Base-by-base conservation (phyloP, 2,888 invertebrate species). In the Eristalis arbustorum region DNA sequence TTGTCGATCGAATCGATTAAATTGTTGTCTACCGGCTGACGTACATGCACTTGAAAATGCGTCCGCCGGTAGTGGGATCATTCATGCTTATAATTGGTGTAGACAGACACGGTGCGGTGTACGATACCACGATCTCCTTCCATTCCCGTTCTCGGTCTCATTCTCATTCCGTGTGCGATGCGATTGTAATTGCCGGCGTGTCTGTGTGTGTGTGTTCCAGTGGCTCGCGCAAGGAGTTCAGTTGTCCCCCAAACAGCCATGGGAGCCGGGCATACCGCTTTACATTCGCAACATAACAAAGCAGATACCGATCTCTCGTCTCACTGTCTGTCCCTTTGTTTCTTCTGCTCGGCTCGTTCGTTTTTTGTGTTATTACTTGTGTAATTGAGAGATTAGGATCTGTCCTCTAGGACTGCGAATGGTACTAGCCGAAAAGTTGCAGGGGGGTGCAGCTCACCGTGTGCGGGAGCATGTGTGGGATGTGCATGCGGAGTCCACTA, bases 61-160 rank as follows among this genome's bases (percentile, higher is more conserved):
- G 87, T 87, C 87, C 78, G 49, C 79, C 76, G 57, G 75, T 87
- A 78, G 87, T 87, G 87, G 87, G 87, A 87, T 87, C 87, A 87
- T 83, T 87, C 87, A 83, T 87, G 87, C 83, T 87, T 83, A 83
- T 87, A 87, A 87, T 83, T 83, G 87, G 83, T 87, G 78, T 85
- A 85, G 85, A 77, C 82, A 82, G 77, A 82, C 82, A 85, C 75
- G 68, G 66, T 82, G 63, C 56, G 73, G 73, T 49, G 31, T 79
- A 67, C 31, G 68, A 72, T 68, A 73, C 56, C 75, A 64, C 71
- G 63, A 77, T 63, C 68, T 49, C 18, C 6, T 49, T 1, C 49
- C 2, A 18, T 18, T 14, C 5, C 49, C 49, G 49, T 49, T 49
- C 49, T 1, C 49, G 18, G 18, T 49, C 49, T 6, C 37, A 8